Percentiles rank a stretch among this genome's conserved stretches.
Conservation (phyloP, 2,113 vertebrate genomes). For the Amblyornis subalaris region DNA sequence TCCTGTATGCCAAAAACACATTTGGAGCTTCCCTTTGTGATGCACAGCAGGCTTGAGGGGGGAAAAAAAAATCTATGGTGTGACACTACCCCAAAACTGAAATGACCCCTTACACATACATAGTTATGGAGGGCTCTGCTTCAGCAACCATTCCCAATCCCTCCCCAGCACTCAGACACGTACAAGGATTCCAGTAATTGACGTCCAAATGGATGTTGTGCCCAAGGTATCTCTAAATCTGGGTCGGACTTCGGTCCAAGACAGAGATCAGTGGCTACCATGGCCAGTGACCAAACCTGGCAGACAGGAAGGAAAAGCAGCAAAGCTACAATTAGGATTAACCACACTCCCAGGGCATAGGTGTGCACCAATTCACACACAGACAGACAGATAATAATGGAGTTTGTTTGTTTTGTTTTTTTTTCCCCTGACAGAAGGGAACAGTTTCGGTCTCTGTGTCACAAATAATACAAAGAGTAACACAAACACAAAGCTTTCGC, state of each 20-base stretch:
- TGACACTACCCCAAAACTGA: not conserved
- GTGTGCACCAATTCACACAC: not conserved
- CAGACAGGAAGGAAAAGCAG: slow-evolving; percentile 23
- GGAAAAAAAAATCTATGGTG: not conserved
- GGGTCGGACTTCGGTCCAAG: slow-evolving; percentile 91
- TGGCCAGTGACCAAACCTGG: slow-evolving; percentile 95
- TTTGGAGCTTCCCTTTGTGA: not conserved
- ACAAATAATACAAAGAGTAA: not conserved
- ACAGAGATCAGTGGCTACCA: slow-evolving; percentile 87
- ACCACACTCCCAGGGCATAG: not conserved
- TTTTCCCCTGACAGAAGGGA: not conserved
- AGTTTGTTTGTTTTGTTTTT: not conserved
- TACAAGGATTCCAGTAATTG: slow-evolving; percentile 94
- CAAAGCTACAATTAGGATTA: slow-evolving; percentile 31
- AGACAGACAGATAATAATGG: slow-evolving; percentile 18
- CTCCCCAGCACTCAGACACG: slow-evolving; percentile 52
- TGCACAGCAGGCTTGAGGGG: not conserved
- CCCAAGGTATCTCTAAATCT: slow-evolving; percentile 94
- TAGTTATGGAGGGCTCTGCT: not conserved
- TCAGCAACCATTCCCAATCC: not conserved
- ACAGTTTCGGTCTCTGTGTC: not conserved
- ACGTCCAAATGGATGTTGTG: slow-evolving; percentile 93
- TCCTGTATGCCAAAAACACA: not conserved
- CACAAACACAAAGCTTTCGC: not conserved
- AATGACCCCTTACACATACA: not conserved